Evolutionary conservation across 2,113 vertebrate species (phyloP).

Genomic region (Sturnira hondurensis): DNA sequence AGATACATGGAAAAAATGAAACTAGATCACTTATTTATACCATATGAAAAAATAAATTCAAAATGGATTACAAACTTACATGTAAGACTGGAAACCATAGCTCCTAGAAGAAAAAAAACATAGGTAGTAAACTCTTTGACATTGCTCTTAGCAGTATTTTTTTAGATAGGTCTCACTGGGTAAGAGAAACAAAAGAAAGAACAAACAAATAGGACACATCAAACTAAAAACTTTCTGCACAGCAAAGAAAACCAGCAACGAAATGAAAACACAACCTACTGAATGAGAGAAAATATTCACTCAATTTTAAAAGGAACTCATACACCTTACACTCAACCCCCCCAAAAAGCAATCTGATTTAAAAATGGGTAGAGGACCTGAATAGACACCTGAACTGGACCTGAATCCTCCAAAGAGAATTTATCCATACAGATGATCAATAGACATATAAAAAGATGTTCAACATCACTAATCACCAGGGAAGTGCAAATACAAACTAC

Average conservation of each 20-base stretch:
- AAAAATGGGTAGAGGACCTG: background rate
- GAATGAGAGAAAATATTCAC: background rate
- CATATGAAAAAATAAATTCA: background rate
- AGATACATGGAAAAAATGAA: background rate
- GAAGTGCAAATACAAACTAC: background rate
- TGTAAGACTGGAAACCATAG: background rate
- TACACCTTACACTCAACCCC: background rate
- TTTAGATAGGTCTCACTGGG: background rate
- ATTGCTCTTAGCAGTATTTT: background rate
- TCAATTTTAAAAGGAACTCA: background rate
- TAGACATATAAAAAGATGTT: background rate
- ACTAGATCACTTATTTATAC: background rate
- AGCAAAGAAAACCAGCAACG: background rate
- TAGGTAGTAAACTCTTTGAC: background rate
- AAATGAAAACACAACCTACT: background rate
- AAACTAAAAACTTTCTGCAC: background rate
- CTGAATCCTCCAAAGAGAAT: background rate
- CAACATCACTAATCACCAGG: background rate
- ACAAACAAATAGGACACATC: background rate
- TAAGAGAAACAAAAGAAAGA: background rate
- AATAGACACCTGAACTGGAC: background rate
- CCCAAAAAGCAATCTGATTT: background rate
- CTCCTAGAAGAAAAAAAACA: background rate
- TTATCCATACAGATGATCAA: background rate
- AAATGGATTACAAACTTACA: background rate